Conservation (phyloP, 2,797 vertebrate species). For the Lepidocolaptes lacrymiger region DNA sequence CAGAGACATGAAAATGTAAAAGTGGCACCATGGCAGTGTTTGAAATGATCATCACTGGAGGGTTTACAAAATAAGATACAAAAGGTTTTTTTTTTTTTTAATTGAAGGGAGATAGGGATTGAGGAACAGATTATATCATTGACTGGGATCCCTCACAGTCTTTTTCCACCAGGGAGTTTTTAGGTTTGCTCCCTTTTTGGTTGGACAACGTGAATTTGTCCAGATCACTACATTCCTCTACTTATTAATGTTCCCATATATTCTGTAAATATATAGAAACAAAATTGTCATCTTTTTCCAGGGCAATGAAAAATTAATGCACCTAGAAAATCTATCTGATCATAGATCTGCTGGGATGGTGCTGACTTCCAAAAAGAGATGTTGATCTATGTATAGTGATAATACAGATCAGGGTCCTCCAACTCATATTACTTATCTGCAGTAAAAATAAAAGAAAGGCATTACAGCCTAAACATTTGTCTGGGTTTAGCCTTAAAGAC, state of each 20-base stretch:
- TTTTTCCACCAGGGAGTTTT: not conserved
- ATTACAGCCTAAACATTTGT: not conserved
- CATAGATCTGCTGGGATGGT: not conserved
- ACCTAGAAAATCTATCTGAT: not conserved
- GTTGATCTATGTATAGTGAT: not conserved
- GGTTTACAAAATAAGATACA: not conserved
- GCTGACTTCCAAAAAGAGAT: not conserved
- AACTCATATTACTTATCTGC: not conserved
- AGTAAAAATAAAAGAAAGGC: not conserved
- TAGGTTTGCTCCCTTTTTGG: not conserved
- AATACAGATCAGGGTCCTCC: not conserved
- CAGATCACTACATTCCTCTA: not conserved
- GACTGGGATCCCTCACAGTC: not conserved
- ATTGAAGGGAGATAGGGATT: not conserved
- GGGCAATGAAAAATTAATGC: not conserved
- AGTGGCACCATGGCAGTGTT: not conserved
- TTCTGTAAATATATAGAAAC: not conserved
- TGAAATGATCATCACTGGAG: not conserved
- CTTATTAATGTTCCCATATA: not conserved
- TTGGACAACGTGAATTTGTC: not conserved
- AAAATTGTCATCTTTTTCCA: not conserved
- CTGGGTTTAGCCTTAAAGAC: not conserved
- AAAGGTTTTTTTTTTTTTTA: not conserved
- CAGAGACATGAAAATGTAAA: not conserved
- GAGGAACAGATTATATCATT: not conserved